These are phyloP conservation scores for Anhinga rufa DNA, from an alignment of 2,113 vertebrate genomes.

Conservation along the genomic window DNA sequence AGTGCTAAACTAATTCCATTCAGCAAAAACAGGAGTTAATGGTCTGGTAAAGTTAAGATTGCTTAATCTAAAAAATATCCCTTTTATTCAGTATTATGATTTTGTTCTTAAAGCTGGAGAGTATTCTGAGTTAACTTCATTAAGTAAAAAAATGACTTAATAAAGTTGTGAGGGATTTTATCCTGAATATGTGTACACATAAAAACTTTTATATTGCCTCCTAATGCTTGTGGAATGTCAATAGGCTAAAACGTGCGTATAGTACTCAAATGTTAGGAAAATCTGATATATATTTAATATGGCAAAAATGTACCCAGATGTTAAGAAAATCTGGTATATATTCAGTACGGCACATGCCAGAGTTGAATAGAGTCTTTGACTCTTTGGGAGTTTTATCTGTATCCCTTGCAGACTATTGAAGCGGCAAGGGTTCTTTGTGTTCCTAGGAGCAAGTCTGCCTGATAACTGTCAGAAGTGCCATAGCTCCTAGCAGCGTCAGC, in stretches of 20 bases:
- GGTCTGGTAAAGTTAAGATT: background rate
- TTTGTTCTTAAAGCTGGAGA: background rate
- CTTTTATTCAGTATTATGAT: background rate
- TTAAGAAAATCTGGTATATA: background rate
- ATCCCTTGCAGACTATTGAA: background rate
- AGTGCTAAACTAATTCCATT: background rate
- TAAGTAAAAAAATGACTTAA: background rate
- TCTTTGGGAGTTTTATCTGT: background rate
- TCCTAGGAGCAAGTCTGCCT: background rate
- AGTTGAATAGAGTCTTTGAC: background rate
- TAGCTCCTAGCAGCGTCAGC: background rate
- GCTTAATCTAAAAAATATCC: background rate
- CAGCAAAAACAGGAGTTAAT: background rate
- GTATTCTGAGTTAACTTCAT: background rate
- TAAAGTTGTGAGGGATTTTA: background rate
- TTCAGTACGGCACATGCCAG: background rate
- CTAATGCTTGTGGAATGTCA: background rate
- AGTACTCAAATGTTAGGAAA: background rate
- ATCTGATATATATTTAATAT: background rate
- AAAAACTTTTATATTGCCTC: background rate
- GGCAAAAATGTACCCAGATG: background rate
- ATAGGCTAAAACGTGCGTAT: background rate
- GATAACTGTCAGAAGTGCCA: background rate
- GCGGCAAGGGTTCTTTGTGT: background rate
- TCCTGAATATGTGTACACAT: accelerated